These are phyloP conservation scores for Mus musculus DNA, from an alignment of 2,113 vertebrate genomes.

Conservation along the genomic window GRCm39 chr8:41904501-41905000, in stretches of 20 bases:
- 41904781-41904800: neutral
- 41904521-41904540: neutral
- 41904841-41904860: neutral
- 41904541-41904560: neutral
- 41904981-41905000: neutral
- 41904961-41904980: neutral
- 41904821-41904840: neutral
- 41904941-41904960: neutral
- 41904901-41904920: neutral
- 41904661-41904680: neutral
- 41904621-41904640: neutral
- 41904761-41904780: neutral
- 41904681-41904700: neutral
- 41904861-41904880: neutral
- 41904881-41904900: neutral
- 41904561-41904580: neutral
- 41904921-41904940: neutral
- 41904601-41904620: neutral
- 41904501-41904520: neutral
- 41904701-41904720: neutral
- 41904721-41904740: too few relatives aligned
- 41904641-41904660: neutral
- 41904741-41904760: neutral
- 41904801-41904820: neutral
- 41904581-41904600: neutral